Percentiles rank a stretch among this genome's conserved stretches.
phyloP scores from a whole-genome alignment of 2,888 invertebrate species.

The Nyleta sp. region DNA sequence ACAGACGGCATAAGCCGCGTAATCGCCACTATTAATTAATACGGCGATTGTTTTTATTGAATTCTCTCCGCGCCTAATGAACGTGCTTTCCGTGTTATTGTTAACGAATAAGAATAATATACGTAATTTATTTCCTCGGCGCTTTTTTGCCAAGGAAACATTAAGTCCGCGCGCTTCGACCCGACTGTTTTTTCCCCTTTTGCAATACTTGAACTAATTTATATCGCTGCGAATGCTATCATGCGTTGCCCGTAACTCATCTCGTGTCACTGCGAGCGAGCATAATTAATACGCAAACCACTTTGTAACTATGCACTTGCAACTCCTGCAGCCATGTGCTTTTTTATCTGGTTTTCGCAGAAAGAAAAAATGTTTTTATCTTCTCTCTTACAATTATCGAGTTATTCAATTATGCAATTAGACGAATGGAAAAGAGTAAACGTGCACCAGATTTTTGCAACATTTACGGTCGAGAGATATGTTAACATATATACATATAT shows the following conservation, averaged over 20 bases:
- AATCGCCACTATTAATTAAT: background rate
- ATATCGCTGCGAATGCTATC: constrained; percentile 24
- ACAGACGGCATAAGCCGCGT: background rate
- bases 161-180: background rate
- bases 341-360: background rate
- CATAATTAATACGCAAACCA: constrained; percentile 46
- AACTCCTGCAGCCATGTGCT: background rate
- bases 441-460: no score
- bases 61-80: background rate
- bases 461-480: no score
- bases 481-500: no score
- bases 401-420: constrained; percentile 5
- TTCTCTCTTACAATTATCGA: background rate
- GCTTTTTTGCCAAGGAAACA: background rate
- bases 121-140: background rate
- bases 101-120: background rate
- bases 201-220: constrained; percentile 35
- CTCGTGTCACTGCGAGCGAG: constrained; percentile 38
- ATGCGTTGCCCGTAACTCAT: constrained; percentile 44
- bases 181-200: background rate
- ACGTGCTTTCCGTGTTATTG: background rate
- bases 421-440: no score
- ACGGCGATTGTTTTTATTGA: background rate
- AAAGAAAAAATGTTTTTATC: background rate
- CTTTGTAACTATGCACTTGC: constrained; percentile 19